A percentile compares a stretch with the other conserved stretches of the same genome.
Evolutionary conservation across 2,888 invertebrate genomes (phyloP).

Genomic region (Xanthia togata): DNA sequence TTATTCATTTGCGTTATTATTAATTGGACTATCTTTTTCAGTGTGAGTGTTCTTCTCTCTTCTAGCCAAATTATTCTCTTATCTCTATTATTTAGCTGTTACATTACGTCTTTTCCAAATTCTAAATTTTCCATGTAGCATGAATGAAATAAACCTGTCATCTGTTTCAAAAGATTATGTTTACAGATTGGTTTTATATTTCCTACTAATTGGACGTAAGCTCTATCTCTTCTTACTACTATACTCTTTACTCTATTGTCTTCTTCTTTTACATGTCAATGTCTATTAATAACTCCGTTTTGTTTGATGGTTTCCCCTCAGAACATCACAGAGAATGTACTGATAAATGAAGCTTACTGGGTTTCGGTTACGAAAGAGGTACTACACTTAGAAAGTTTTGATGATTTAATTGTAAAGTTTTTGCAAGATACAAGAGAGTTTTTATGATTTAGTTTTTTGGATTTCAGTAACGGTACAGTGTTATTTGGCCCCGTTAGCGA

Average conservation of each 20-base stretch:
- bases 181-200: slow-evolving; percentile 87
- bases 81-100: slow-evolving; percentile 63
- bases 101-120: slow-evolving; percentile 75
- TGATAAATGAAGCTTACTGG: slow-evolving; percentile 98
- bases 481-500: slow-evolving; percentile 91
- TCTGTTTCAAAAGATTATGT: slow-evolving; percentile 79
- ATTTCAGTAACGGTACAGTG: slow-evolving; percentile 90
- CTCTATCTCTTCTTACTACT: slow-evolving; percentile 77
- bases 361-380: slow-evolving; percentile 98
- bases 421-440: slow-evolving; percentile 90
- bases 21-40: slow-evolving; percentile 38
- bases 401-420: slow-evolving; percentile 90
- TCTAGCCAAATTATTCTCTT: slow-evolving; percentile 71
- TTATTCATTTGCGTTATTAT: slow-evolving; percentile 48
- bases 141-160: slow-evolving; percentile 75
- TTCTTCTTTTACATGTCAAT: slow-evolving; percentile 77
- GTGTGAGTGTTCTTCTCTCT: slow-evolving; percentile 53
- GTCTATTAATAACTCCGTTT: slow-evolving; percentile 88
- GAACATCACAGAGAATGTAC: slow-evolving; percentile 98
- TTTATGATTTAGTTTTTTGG: slow-evolving; percentile 90
- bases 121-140: slow-evolving; percentile 82
- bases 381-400: slow-evolving; percentile 92
- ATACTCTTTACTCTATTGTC: slow-evolving; percentile 70
- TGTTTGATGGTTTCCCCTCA: slow-evolving; percentile 93
- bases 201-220: slow-evolving; percentile 86